phyloP scores from a whole-genome alignment of 2,797 vertebrate species.

The Aplochiton taeniatus region DNA sequence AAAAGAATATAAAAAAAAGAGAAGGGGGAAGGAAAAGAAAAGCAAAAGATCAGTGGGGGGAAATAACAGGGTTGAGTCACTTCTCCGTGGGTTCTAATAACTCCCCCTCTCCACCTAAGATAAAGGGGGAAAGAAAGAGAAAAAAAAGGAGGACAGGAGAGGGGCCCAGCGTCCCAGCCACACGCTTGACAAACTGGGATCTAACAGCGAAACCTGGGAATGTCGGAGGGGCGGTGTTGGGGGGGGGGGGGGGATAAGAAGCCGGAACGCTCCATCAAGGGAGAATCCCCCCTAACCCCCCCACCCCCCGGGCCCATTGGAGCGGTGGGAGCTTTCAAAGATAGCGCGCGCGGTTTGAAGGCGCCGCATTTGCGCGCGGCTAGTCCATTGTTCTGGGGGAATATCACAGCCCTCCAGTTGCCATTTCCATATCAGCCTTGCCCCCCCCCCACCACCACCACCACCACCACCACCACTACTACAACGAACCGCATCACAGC shows the following conservation, averaged over 20 bases:
- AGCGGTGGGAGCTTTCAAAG: slow-evolving; percentile 51
- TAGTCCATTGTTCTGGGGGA: slow-evolving; percentile 56
- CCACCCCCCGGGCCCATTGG: slow-evolving; percentile 9
- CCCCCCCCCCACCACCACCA: slow-evolving; percentile 52
- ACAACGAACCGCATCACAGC: slow-evolving; percentile 6
- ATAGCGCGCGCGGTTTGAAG: slow-evolving; percentile 50
- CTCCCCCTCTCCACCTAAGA: slow-evolving; percentile 47
- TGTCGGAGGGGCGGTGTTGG: slow-evolving; percentile 54
- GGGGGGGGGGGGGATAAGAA: slow-evolving; percentile 36
- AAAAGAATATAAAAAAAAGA: slow-evolving; percentile 29
- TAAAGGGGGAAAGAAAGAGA: slow-evolving; percentile 33
- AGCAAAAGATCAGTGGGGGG: slow-evolving; percentile 46
- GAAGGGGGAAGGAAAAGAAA: too few relatives aligned
- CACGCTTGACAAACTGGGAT: slow-evolving; percentile 54
- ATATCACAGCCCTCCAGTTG: slow-evolving; percentile 53
- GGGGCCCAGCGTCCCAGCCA: slow-evolving; percentile 34
- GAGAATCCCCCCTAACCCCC: slow-evolving; percentile 33
- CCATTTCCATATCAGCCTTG: slow-evolving; percentile 65
- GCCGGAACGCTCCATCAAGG: slow-evolving; percentile 42
- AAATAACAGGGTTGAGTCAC: slow-evolving; percentile 49
- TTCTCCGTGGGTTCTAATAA: slow-evolving; percentile 60
- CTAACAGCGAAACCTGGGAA: slow-evolving; percentile 57
- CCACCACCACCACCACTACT: slow-evolving; percentile 25
- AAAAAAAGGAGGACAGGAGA: slow-evolving; percentile 35
- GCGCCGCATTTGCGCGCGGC: slow-evolving; percentile 57